Percentiles rank a stretch among this genome's conserved stretches.
Evolutionary conservation across 2,797 vertebrate species (phyloP).

Genomic region (Parauchenoglanis punctatus): DNA sequence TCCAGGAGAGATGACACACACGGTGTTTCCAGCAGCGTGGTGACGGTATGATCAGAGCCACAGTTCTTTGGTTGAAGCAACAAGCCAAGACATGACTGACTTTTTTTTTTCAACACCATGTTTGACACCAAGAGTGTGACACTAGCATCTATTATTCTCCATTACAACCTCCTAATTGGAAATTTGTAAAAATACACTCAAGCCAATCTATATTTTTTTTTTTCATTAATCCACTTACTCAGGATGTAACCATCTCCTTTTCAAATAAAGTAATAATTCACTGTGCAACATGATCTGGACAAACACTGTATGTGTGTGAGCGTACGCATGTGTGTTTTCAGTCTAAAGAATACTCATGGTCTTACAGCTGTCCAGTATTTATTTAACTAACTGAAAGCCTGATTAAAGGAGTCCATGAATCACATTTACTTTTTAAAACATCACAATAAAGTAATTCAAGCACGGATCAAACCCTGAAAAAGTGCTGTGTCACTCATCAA

Average conservation of each 20-base stretch:
- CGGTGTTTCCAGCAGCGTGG: not conserved
- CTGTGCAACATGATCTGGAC: not conserved
- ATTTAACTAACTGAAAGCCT: not conserved
- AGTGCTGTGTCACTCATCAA: not conserved
- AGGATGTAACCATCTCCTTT: not conserved
- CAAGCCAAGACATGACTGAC: not conserved
- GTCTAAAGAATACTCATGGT: not conserved
- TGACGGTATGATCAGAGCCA: not conserved
- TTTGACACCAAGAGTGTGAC: not conserved
- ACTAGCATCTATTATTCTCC: not conserved
- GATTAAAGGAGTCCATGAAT: not conserved
- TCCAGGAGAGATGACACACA: slow-evolving; percentile 19
- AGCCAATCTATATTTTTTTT: not conserved
- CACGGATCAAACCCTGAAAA: not conserved
- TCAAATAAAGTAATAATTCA: not conserved
- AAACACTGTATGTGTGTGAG: not conserved
- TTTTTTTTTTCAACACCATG: not conserved
- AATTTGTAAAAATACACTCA: not conserved
- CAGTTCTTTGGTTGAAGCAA: not conserved
- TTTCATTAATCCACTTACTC: not conserved
- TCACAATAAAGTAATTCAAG: not conserved
- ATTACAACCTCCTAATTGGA: not conserved
- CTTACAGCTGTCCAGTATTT: not conserved
- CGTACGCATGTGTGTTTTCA: not conserved
- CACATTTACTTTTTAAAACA: not conserved